These are phyloP conservation scores for Epinotia ramella DNA, from an alignment of 2,888 invertebrate species.

Conservation along the genomic window DNA sequence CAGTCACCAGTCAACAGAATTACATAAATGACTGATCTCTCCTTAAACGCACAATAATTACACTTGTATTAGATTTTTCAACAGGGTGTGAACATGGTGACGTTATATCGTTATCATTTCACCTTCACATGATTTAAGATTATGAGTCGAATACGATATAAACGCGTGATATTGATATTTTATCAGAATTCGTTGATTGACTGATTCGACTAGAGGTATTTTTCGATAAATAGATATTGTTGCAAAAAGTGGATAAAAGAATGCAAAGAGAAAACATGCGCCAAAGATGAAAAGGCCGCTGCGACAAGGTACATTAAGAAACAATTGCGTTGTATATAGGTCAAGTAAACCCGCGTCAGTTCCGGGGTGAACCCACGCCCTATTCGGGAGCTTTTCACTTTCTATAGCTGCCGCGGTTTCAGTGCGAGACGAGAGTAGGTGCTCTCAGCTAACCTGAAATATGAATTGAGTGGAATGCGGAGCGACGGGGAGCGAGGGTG, in stretches of 20 bases:
- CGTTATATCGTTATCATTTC: constrained; percentile 7
- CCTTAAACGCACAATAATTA: constrained; percentile 14
- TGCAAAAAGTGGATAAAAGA: not conserved
- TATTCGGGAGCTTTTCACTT: constrained; percentile 54
- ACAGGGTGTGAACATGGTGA: constrained; percentile 18
- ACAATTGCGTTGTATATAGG: constrained; percentile 49
- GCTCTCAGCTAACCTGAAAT: constrained; percentile 51
- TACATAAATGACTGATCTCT: constrained; percentile 45
- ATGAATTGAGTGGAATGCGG: constrained; percentile 51
- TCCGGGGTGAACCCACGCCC: constrained; percentile 49
- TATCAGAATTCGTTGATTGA: not conserved
- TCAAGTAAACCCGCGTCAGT: constrained; percentile 49
- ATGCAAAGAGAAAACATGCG: not conserved
- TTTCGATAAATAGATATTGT: not conserved
- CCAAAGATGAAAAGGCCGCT: constrained; percentile 12
- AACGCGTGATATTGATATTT: not conserved
- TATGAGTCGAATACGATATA: constrained; percentile 14
- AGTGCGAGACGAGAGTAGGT: constrained; percentile 46
- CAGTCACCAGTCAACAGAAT: constrained; percentile 46
- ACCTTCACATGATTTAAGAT: constrained; percentile 7
- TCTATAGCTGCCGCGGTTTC: constrained; percentile 50
- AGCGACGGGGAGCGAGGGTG: constrained; percentile 49
- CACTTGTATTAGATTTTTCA: not conserved
- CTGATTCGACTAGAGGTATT: not conserved
- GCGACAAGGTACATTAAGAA: constrained; percentile 15